These are phyloP conservation scores for Acrocephalus scirpaceus DNA, from an alignment of 2,797 vertebrate genomes.

Conservation along the genomic window DNA sequence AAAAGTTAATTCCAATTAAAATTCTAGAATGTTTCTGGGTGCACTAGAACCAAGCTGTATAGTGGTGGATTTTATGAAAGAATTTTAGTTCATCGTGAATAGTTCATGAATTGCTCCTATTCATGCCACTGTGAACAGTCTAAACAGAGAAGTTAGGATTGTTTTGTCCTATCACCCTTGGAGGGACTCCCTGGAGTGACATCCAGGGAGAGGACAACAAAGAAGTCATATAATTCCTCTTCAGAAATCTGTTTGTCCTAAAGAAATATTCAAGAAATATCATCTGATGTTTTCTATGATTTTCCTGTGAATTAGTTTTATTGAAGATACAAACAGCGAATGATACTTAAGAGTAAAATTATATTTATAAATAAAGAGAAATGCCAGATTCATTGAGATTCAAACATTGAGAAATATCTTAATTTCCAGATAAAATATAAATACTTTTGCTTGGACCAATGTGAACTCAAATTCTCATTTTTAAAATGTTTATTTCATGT, in stretches of 20 bases:
- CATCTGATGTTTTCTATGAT: background rate
- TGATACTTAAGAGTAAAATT: background rate
- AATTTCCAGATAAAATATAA: background rate
- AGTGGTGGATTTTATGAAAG: background rate
- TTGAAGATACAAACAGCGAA: background rate
- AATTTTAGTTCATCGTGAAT: background rate
- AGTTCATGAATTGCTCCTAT: background rate
- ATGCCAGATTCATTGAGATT: background rate
- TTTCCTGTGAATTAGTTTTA: background rate
- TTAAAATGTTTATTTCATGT: background rate
- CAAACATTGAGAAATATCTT: background rate
- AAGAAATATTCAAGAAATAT: background rate
- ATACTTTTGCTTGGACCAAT: background rate
- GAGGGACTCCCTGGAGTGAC: background rate
- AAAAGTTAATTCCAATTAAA: slow-evolving; percentile 50
- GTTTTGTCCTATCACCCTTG: background rate
- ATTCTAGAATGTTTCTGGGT: slow-evolving; percentile 4
- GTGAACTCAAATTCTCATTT: background rate
- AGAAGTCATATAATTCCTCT: background rate
- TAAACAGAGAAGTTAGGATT: background rate
- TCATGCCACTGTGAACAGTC: background rate
- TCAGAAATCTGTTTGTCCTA: background rate
- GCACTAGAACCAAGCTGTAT: background rate
- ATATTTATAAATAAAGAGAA: background rate
- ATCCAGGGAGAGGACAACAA: background rate